Evolutionary conservation across 2,888 invertebrate species (phyloP).

Genomic region (Trissolcus japonicus): DNA sequence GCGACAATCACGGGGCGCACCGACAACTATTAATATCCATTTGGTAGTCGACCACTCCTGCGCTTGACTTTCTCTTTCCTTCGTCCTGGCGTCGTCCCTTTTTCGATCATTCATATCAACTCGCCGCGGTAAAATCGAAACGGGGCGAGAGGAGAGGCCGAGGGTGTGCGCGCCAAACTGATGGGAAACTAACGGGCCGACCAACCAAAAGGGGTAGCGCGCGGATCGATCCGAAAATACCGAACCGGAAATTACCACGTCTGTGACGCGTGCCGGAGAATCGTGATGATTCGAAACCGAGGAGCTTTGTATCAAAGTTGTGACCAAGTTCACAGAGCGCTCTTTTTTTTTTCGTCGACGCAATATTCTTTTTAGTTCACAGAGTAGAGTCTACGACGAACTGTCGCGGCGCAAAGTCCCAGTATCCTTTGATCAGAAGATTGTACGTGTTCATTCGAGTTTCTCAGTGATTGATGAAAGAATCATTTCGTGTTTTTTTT

Average conservation of each 20-base stretch:
- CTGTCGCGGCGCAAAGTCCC: constrained; percentile 21
- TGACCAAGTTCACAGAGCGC: constrained; percentile 37
- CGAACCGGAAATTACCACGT: constrained; percentile 58
- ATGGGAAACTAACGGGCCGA: constrained; percentile 56
- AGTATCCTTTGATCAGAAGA: constrained; percentile 36
- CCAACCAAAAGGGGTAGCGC: constrained; percentile 64
- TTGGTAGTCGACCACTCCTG: constrained; percentile 63
- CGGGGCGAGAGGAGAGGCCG: constrained; percentile 38
- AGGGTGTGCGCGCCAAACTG: constrained; percentile 49
- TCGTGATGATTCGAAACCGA: constrained; percentile 41
- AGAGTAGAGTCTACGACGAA: constrained; percentile 9
- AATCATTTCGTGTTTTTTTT: constrained; percentile 4
- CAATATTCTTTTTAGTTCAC: constrained; percentile 40
- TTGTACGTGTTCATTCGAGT: constrained; percentile 22
- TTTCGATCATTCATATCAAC: constrained; percentile 52
- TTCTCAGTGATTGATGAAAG: constrained; percentile 39
- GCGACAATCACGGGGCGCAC: constrained; percentile 67
- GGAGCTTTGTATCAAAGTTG: constrained; percentile 39
- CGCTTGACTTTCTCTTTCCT: constrained; percentile 35
- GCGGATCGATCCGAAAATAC: constrained; percentile 67
- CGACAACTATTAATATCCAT: constrained; percentile 71
- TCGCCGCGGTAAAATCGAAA: constrained; percentile 45
- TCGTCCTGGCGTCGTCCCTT: constrained; percentile 42
- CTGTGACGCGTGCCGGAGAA: constrained; percentile 56
- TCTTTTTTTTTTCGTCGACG: constrained; percentile 31